These are phyloP conservation scores for Myathropa florea DNA, from an alignment of 2,888 invertebrate genomes.

Conservation along the genomic window DNA sequence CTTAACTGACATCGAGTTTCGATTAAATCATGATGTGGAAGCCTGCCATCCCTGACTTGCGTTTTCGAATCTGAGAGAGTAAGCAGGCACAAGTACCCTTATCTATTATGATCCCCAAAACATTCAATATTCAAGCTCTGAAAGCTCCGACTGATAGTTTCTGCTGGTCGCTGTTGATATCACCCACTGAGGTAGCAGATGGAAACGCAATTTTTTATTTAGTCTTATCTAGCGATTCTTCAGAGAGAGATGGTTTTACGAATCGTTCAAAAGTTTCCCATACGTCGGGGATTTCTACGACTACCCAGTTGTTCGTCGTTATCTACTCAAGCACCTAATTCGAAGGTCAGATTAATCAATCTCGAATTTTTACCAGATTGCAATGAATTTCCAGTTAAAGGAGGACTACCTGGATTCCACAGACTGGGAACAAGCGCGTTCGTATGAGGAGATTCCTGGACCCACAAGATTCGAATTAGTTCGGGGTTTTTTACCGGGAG, in stretches of 20 bases:
- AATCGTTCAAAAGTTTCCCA: not conserved
- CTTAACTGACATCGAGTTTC: no score
- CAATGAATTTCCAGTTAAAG: not conserved
- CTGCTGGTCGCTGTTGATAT: not conserved
- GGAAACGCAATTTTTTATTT: not conserved
- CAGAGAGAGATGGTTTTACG: not conserved
- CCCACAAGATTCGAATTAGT: slow-evolving; percentile 74
- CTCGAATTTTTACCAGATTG: not conserved
- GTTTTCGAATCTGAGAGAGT: not conserved
- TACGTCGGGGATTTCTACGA: not conserved
- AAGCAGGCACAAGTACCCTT: not conserved
- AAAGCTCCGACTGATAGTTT: no score
- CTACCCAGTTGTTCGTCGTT: not conserved
- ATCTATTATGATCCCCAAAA: not conserved
- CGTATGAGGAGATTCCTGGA: slow-evolving; percentile 74
- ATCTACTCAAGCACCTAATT: slow-evolving; percentile 14
- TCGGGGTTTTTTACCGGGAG: slow-evolving; percentile 74
- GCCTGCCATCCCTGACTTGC: no score
- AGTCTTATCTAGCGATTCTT: not conserved
- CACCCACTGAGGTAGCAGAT: not conserved
- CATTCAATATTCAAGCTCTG: not conserved
- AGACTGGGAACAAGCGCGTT: slow-evolving; percentile 73
- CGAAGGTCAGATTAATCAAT: slow-evolving; percentile 23
- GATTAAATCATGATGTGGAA: no score
- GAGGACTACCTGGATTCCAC: slow-evolving; percentile 1